phyloP scores from a whole-genome alignment of 2,113 vertebrate species.

The Merops nubicus region DNA sequence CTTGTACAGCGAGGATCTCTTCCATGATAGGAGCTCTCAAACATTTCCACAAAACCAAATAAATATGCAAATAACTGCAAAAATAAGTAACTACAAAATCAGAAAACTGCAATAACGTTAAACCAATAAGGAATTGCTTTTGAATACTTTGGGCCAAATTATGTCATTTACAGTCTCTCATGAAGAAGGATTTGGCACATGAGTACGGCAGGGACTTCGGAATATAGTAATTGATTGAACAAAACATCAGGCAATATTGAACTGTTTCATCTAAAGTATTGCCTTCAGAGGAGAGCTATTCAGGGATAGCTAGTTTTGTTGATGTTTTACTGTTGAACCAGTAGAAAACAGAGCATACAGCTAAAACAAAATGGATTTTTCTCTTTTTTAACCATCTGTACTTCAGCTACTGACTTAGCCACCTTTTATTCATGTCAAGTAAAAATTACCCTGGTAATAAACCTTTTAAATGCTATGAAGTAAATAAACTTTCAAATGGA shows the following conservation, averaged over 20 bases:
- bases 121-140: background rate
- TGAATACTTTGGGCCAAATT: background rate
- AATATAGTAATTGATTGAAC: background rate
- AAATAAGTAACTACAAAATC: background rate
- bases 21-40: background rate
- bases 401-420: background rate
- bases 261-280: background rate
- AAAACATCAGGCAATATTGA: background rate
- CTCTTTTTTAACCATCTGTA: background rate
- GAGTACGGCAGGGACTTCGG: background rate
- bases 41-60: background rate
- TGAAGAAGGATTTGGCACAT: background rate
- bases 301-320: background rate
- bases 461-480: background rate
- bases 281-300: background rate
- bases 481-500: background rate
- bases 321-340: background rate
- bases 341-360: background rate
- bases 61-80: background rate
- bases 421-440: background rate
- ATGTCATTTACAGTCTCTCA: background rate
- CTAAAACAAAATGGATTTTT: background rate
- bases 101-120: background rate
- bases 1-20: background rate
- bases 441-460: background rate